A percentile compares a stretch with the other conserved stretches of the same genome.
Evolutionary conservation across 2,888 invertebrate species (phyloP).

Genomic region (Thecophora atra): DNA sequence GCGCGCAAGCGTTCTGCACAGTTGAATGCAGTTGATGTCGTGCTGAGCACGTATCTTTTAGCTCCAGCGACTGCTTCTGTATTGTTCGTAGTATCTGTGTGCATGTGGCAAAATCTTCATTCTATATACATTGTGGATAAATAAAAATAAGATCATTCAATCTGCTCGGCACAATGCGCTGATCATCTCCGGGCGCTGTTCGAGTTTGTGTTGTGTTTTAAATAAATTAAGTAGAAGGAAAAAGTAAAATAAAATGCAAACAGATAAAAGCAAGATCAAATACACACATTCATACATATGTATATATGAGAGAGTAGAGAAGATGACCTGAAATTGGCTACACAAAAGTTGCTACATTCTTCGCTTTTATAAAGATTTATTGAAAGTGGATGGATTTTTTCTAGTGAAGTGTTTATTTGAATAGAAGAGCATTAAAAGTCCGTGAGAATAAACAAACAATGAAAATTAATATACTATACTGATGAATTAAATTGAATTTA

Average conservation of each 20-base stretch:
- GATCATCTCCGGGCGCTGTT: slow-evolving; percentile 16
- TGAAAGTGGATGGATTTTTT: too few relatives aligned
- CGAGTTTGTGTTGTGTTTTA: slow-evolving; percentile 24
- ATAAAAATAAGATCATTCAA: slow-evolving; percentile 27
- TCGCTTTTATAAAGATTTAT: not conserved
- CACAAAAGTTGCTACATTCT: not conserved
- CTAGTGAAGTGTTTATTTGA: too few relatives aligned
- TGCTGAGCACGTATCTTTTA: slow-evolving; percentile 24
- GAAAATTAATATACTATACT: too few relatives aligned
- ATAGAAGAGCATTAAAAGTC: too few relatives aligned
- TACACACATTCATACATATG: not conserved
- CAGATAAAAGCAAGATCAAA: slow-evolving; percentile 8
- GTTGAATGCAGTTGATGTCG: not conserved
- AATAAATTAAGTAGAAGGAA: slow-evolving; percentile 22
- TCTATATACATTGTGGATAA: slow-evolving; percentile 22
- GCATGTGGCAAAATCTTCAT: slow-evolving; percentile 35
- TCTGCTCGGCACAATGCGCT: slow-evolving; percentile 20
- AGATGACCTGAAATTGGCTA: slow-evolving; percentile 14
- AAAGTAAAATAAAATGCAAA: slow-evolving; percentile 12
- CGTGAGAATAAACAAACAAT: not conserved
- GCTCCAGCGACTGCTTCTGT: slow-evolving; percentile 22
- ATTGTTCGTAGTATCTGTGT: slow-evolving; percentile 20
- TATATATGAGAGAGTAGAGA: not conserved
- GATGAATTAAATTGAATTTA: not conserved
- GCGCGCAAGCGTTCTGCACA: slow-evolving; percentile 36